These are phyloP conservation scores for Mus pahari DNA, from an alignment of 2,113 vertebrate genomes.

Conservation along the genomic window DNA sequence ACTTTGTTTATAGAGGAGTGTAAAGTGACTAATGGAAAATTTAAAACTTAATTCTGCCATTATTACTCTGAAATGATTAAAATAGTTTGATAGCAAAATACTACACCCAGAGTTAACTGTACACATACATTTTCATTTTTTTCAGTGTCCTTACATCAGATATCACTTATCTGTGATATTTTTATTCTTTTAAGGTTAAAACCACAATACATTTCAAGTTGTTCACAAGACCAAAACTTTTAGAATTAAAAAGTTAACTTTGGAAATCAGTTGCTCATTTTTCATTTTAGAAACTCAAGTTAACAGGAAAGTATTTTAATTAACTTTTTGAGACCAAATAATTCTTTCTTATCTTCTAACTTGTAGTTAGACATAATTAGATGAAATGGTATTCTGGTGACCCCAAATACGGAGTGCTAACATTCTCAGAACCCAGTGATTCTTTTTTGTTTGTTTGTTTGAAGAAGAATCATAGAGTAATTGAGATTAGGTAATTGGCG, in stretches of 20 bases:
- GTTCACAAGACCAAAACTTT: constrained; percentile 59
- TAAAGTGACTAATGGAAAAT: constrained; percentile 17
- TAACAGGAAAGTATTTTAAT: constrained; percentile 52
- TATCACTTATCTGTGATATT: constrained; percentile 53
- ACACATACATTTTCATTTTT: constrained; percentile 64
- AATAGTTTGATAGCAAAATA: constrained; percentile 52
- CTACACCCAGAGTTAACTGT: constrained; percentile 11
- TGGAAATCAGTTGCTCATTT: constrained; percentile 35
- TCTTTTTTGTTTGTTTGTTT: background rate
- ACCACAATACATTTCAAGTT: constrained; percentile 56
- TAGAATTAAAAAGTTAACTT: constrained; percentile 36
- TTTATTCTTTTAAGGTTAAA: background rate
- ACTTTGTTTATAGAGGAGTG: constrained; percentile 40
- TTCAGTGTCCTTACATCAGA: constrained; percentile 53
- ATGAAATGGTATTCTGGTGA: background rate
- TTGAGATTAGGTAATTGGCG: background rate
- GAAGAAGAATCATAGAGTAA: background rate
- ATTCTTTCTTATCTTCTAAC: constrained; percentile 5
- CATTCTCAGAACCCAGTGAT: background rate
- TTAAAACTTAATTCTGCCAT: constrained; percentile 1
- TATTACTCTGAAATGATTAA: constrained; percentile 43
- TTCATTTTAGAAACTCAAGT: constrained; percentile 17
- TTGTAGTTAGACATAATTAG: constrained; percentile 14
- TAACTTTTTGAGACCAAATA: constrained; percentile 39
- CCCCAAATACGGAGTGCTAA: background rate